These are phyloP conservation scores for Poeciliopsis infans DNA, from an alignment of 2,797 vertebrate genomes.

Conservation along the genomic window DNA sequence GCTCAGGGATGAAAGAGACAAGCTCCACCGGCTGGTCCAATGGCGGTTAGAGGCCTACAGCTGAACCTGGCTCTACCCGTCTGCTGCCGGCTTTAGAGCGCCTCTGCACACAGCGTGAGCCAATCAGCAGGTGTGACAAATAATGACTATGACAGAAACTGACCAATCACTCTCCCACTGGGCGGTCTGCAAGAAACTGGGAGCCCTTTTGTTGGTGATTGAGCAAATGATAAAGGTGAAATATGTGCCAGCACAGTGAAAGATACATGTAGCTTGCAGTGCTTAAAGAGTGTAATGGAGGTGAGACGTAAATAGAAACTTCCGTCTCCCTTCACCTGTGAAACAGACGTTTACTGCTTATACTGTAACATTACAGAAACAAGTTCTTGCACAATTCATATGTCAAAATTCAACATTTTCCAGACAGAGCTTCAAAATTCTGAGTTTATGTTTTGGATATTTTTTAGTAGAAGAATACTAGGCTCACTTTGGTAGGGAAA, in stretches of 20 bases:
- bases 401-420: not conserved
- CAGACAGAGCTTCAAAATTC: not conserved
- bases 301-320: constrained; percentile 15
- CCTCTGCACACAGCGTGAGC: constrained; percentile 56
- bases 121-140: constrained; percentile 74
- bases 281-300: constrained; percentile 14
- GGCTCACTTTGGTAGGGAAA: not conserved
- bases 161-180: constrained; percentile 71
- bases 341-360: not conserved
- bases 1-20: constrained; percentile 62
- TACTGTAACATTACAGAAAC: not conserved
- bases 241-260: constrained; percentile 40
- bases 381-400: not conserved
- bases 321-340: not conserved
- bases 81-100: constrained; percentile 37
- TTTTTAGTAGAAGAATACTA: not conserved
- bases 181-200: constrained; percentile 68
- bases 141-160: constrained; percentile 67
- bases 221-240: constrained; percentile 40
- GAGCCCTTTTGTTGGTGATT: constrained; percentile 63
- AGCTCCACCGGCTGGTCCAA: constrained; percentile 21
- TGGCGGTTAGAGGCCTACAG: constrained; percentile 21
- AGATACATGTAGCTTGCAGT: constrained; percentile 10
- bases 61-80: constrained; percentile 23
- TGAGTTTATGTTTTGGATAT: not conserved